These are phyloP conservation scores for Euplexia lucipara DNA, from an alignment of 2,888 invertebrate genomes.

Conservation along the genomic window DNA sequence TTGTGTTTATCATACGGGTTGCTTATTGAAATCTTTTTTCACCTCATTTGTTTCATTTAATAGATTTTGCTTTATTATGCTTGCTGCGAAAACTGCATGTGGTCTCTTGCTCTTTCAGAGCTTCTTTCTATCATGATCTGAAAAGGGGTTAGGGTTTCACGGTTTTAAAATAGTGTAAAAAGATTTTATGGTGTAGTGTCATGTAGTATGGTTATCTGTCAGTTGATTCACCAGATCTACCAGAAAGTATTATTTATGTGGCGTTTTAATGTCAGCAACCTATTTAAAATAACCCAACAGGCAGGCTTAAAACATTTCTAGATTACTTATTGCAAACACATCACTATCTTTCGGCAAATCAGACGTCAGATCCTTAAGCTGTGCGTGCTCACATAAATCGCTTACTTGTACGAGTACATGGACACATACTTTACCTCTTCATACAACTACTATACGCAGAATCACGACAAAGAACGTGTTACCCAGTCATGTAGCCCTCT, in stretches of 20 bases:
- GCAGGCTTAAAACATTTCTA: constrained; percentile 17
- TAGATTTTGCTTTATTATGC: not conserved
- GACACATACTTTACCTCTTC: constrained; percentile 58
- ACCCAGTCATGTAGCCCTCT: constrained; percentile 80
- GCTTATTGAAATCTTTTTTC: constrained; percentile 15
- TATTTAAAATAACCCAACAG: not conserved
- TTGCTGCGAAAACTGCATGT: not conserved
- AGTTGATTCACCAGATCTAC: too few species aligned
- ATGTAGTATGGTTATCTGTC: too few species aligned
- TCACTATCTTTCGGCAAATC: constrained; percentile 40
- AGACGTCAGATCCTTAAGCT: constrained; percentile 29
- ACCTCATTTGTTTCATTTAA: not conserved
- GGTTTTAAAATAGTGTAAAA: too few species aligned
- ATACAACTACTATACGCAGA: constrained; percentile 76
- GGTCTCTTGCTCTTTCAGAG: not conserved
- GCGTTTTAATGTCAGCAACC: not conserved
- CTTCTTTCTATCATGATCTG: too few species aligned
- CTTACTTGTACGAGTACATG: constrained; percentile 55
- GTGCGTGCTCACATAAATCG: constrained; percentile 58
- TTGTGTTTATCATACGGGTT: constrained; percentile 45
- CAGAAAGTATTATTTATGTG: not conserved
- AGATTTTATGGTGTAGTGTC: too few species aligned
- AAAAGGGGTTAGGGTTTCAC: too few species aligned
- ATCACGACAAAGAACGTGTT: constrained; percentile 85
- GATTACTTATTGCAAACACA: constrained; percentile 35